phyloP scores from a whole-genome alignment of 1,140 invertebrate genomes.

The Heliconius congener region DNA sequence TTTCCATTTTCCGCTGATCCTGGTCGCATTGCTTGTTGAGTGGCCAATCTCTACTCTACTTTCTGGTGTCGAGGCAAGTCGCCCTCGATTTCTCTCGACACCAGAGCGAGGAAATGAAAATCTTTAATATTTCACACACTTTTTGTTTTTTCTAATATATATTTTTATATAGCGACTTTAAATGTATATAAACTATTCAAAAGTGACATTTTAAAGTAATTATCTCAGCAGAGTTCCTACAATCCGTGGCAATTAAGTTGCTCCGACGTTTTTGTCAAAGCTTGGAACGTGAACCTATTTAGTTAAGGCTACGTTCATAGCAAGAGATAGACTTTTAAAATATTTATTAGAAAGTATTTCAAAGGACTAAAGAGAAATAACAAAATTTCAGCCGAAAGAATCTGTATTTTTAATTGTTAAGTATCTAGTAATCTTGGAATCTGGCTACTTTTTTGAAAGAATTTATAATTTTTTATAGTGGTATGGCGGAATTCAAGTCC shows the following conservation, averaged over 20 bases:
- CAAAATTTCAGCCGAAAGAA: neutral
- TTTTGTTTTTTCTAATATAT: no score
- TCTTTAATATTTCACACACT: no score
- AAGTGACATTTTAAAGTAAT: slow-evolving; percentile 3
- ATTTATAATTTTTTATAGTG: neutral
- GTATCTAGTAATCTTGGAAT: neutral
- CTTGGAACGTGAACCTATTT: slow-evolving; percentile 13
- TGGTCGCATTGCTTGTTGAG: no score
- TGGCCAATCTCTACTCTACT: no score
- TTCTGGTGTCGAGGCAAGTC: no score
- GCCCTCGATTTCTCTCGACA: no score
- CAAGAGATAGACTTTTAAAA: neutral
- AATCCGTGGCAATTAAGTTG: slow-evolving; percentile 13
- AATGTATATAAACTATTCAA: neutral
- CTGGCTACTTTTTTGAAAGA: neutral
- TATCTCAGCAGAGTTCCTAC: slow-evolving; percentile 4
- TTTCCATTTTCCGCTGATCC: no score
- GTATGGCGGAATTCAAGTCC: neutral
- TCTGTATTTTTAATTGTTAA: neutral
- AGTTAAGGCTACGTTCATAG: neutral
- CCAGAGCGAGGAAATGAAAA: no score
- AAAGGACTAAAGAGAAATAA: neutral
- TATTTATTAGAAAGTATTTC: slow-evolving; percentile 1
- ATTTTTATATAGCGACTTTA: neutral
- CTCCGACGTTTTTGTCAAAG: slow-evolving; percentile 11